Percentiles rank a stretch among this genome's conserved stretches.
Evolutionary conservation across 2,888 invertebrate genomes (phyloP).

Genomic region (Carcina quercana): DNA sequence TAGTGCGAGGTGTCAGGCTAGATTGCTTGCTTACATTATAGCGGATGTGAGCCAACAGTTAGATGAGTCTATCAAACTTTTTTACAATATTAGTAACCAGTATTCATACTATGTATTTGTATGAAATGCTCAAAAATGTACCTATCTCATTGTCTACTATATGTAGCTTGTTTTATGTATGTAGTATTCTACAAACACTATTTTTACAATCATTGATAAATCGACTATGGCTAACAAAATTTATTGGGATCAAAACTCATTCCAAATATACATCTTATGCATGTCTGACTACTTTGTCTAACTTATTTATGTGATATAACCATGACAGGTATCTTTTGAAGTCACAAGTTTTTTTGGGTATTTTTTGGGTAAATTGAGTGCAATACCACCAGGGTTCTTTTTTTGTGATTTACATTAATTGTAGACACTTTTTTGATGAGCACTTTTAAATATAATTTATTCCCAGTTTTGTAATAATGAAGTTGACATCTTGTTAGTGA

Average conservation of each 20-base stretch:
- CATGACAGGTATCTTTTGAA: conserved; percentile 27
- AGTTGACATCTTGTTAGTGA: conserved; percentile 51
- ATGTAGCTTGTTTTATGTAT: too few relatives aligned
- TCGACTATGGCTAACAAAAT: background rate
- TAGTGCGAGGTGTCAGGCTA: too few relatives aligned
- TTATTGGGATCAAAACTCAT: conserved; percentile 1
- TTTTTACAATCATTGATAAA: too few relatives aligned
- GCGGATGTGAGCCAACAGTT: too few relatives aligned
- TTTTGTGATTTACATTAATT: conserved; percentile 26
- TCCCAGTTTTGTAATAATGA: conserved; percentile 39
- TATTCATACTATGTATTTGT: too few relatives aligned
- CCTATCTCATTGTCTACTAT: too few relatives aligned
- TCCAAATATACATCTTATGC: conserved; percentile 2
- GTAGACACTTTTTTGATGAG: conserved; percentile 47
- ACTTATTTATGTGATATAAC: conserved; percentile 24
- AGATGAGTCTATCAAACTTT: too few relatives aligned
- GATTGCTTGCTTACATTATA: too few relatives aligned
- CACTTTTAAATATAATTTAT: conserved; percentile 48
- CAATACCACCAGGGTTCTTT: conserved; percentile 34
- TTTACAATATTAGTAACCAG: too few relatives aligned
- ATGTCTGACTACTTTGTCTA: too few relatives aligned
- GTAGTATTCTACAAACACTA: too few relatives aligned
- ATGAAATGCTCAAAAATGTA: too few relatives aligned
- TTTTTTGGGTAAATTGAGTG: conserved; percentile 22
- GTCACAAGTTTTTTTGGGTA: conserved; percentile 24